Evolutionary conservation across 1,140 invertebrate species (phyloP), one percentile per base, ranked within the genome.

Genomic region (Anastrepha ludens): DNA sequence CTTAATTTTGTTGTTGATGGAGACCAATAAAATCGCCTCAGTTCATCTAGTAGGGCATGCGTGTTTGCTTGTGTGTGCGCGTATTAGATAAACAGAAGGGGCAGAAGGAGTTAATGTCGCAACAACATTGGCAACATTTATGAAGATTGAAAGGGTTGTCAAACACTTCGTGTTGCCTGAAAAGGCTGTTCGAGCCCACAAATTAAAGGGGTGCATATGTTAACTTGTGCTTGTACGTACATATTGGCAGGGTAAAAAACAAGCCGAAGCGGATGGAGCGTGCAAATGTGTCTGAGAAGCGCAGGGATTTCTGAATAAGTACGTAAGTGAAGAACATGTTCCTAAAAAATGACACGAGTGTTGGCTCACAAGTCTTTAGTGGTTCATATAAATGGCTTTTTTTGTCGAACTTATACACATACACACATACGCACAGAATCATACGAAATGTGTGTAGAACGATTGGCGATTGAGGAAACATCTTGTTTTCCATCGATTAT

Each of bases 101-200:
- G 58, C n/a, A 85, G 59, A 85, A 85, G 59, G 47, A 85, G 81
- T 60, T 85, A 85, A 85, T 85, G 85, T 62, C 44, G 59, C 85
- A 64, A 60, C 5, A 62, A 62, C 60, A 91, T 89, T 92, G 91
- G 89, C 88, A 91, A 90, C 91, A 92, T 92, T 92, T 92, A 92
- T 92, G 91, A 92, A 92, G 91, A 92, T 92, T 92, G 91, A 92
- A 92, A 92, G 91, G 91, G 91, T 92, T 92, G 91, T 91, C 74
- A 50, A 78, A 78, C 70, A 55, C 70, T 55, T 47, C 60, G 4
- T 62, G 9, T 9, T 17, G n/a, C 74, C 74, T 81, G 20, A 55
- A 55, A 55, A 50, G 74, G 2, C 47, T 20, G 2, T 55, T n/a
- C 74, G 59, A 55, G 85, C 8, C 5, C 60, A 64, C 58, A 62